Conservation (phyloP, 2,888 invertebrate genomes). For the Athetis lepigone region DNA sequence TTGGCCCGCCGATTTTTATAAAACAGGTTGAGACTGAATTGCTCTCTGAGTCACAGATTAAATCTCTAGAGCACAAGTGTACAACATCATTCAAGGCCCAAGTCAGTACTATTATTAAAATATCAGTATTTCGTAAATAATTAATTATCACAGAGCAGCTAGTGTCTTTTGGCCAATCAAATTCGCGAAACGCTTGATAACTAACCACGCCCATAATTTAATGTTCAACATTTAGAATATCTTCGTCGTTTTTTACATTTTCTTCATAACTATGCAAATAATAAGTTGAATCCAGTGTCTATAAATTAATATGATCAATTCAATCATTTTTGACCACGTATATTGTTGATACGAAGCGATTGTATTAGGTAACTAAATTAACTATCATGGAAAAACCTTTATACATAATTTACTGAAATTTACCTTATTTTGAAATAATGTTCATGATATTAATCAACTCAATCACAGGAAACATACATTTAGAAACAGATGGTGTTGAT, state of each 20-base stretch:
- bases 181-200: neutral
- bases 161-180: conserved; percentile 34
- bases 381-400: too few relatives aligned
- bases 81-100: neutral
- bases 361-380: too few relatives aligned
- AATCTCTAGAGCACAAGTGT: neutral
- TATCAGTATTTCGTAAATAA: conserved; percentile 1
- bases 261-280: neutral
- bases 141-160: conserved; percentile 1
- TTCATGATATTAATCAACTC: too few relatives aligned
- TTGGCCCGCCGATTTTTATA: too few relatives aligned
- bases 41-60: too few relatives aligned
- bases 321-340: neutral
- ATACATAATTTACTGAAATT: neutral
- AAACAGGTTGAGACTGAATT: too few relatives aligned
- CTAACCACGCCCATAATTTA: conserved; percentile 14
- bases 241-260: neutral
- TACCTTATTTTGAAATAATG: too few relatives aligned
- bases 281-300: neutral
- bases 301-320: conserved; percentile 2
- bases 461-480: too few relatives aligned
- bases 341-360: neutral
- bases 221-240: conserved; percentile 25
- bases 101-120: neutral
- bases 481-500: too few relatives aligned